Evolutionary conservation across 2,113 vertebrate genomes (phyloP), one percentile per base, ranked within the genome.

Genomic region (Oryctolagus cuniculus): DNA sequence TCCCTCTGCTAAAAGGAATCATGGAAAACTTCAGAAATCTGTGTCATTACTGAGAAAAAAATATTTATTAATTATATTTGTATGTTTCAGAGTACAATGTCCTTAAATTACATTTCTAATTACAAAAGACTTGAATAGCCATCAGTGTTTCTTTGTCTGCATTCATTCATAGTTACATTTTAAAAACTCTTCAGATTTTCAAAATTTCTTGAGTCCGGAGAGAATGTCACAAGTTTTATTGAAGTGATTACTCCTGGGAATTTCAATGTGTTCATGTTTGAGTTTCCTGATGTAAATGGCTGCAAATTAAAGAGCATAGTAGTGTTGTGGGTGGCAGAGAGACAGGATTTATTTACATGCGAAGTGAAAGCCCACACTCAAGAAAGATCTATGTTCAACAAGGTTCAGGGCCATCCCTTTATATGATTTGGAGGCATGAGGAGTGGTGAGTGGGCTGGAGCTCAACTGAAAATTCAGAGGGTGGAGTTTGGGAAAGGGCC

Each of bases 91-190:
- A 93, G 74, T 67, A 75, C 3, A 66, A 44, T 81, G 44, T 75
- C 31, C 51, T 74, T 53, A 38, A 70, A 12, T 83, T 31, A 51
- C 12, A 34, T 74, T 88, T 91, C 88, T 82, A 73, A 90, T 94
- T 34, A 82, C 51, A 83, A 90, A 90, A 84, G 24, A 0, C 78
- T 92, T 85, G 69, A 86, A 44, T 90, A 93, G 24, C 38, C 81
- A 67, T 69, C n/a, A 34, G 29, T 13, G 1, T 31, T 31, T 89
- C 31, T 19, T 7, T n/a, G 6, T 13, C 55, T 1, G 0, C 15
- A 9, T 13, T 22, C 21, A 44, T 67, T 84, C 81, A 7, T 79
- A 74, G 11, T 58, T 88, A 31, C 12, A 4, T 64, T 58, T 67
- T 10, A 36, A 79, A 93, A 70, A 21, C 3, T 63, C 64, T 77